Evolutionary conservation across 37 sponge, comb jelly and placozoan genomes (phyloP).

Genomic region (Ephydatia muelleri): DNA sequence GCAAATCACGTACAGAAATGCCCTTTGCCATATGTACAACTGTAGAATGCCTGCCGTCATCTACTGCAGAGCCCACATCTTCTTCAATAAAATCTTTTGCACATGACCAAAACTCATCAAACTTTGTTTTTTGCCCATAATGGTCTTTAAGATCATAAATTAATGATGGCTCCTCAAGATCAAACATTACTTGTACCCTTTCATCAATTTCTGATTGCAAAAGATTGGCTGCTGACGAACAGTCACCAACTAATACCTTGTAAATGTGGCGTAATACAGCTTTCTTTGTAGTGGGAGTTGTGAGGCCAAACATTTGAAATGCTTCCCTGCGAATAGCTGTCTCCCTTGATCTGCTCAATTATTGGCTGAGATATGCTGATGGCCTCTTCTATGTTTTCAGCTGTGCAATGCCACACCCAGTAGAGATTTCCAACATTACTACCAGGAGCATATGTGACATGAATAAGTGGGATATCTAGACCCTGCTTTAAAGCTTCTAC

Average conservation of each 20-base stretch:
- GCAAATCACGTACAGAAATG: slow-evolving; percentile 42
- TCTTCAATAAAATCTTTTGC: slow-evolving; percentile 14
- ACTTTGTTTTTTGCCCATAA: slow-evolving; percentile 11
- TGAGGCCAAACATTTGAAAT: slow-evolving; percentile 40
- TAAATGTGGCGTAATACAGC: slow-evolving; percentile 29
- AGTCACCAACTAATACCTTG: slow-evolving; percentile 13
- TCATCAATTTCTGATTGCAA: slow-evolving; percentile 17
- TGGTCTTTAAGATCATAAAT: slow-evolving; percentile 36
- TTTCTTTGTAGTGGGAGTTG: slow-evolving; percentile 1
- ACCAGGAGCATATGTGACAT: slow-evolving; percentile 26
- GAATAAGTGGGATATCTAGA: slow-evolving; percentile 9
- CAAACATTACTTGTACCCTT: slow-evolving; percentile 26
- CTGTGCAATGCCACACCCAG: slow-evolving; percentile 20
- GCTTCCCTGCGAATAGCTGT: slow-evolving; percentile 14
- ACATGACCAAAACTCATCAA: slow-evolving; percentile 25
- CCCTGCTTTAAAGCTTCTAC: slow-evolving; percentile 23
- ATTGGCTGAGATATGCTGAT: slow-evolving; percentile 1
- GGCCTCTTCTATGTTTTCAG: slow-evolving; percentile 20
- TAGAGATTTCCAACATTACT: slow-evolving; percentile 23
- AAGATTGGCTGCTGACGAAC: background rate
- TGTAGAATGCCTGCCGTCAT: slow-evolving; percentile 42
- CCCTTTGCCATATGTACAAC: slow-evolving; percentile 40
- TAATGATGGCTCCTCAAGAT: slow-evolving; percentile 21
- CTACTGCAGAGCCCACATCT: slow-evolving; percentile 33
- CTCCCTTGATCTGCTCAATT: slow-evolving; percentile 10